Percentiles rank a stretch among this genome's conserved stretches.
Evolutionary conservation across 1,140 invertebrate species (phyloP).

Genomic region (Ridgeia piscesae): DNA sequence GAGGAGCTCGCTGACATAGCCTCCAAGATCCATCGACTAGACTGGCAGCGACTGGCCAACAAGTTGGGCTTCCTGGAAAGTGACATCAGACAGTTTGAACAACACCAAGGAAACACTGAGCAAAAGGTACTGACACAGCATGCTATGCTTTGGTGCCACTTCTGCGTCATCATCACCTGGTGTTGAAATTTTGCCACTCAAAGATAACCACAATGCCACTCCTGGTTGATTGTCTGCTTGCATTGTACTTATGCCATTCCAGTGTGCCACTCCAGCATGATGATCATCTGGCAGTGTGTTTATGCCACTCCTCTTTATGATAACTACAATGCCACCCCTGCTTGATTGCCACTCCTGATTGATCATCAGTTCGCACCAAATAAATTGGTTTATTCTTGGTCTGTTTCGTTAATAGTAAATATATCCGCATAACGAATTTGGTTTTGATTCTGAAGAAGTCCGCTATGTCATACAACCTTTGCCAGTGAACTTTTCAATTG

Average conservation of each 20-base stretch:
- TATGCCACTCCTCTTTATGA: neutral
- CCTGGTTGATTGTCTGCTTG: neutral
- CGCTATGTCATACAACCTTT: no score
- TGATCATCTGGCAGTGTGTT: neutral
- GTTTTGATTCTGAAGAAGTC: no score
- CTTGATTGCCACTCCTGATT: no score
- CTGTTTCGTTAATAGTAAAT: no score
- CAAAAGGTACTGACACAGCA: slow-evolving; percentile 37
- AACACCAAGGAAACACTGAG: slow-evolving; percentile 34
- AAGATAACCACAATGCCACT: neutral
- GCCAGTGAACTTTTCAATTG: no score
- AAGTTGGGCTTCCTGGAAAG: slow-evolving; percentile 45
- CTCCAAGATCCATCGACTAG: slow-evolving; percentile 42
- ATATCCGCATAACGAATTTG: no score
- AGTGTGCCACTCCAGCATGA: no score
- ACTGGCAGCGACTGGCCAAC: slow-evolving; percentile 50
- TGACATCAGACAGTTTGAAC: slow-evolving; percentile 45
- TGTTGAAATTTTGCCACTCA: no score
- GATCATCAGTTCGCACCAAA: no score
- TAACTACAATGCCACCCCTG: no score
- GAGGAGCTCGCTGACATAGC: slow-evolving; percentile 41
- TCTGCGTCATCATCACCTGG: no score
- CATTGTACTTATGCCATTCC: neutral
- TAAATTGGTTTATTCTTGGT: no score
- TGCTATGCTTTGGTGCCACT: neutral